Percentiles rank a stretch among this genome's conserved stretches.
Evolutionary conservation across 2,888 invertebrate genomes (phyloP).

Genomic region (Timema cristinae): DNA sequence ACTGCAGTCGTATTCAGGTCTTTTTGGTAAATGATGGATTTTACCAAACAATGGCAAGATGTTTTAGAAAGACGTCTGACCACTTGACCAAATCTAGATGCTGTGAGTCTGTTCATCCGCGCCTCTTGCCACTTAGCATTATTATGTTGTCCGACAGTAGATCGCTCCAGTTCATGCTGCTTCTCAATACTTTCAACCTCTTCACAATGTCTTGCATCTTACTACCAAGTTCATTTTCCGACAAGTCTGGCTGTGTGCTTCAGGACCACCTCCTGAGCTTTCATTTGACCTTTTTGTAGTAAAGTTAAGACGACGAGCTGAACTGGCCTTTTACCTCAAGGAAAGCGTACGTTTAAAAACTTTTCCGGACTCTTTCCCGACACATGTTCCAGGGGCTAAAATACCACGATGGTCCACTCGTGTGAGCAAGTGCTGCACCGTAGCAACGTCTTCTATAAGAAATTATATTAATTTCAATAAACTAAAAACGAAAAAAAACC

Average conservation of each 20-base stretch:
- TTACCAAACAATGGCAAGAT: conserved; percentile 10
- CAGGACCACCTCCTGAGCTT: conserved; percentile 2
- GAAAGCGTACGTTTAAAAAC: conserved; percentile 9
- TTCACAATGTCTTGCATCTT: conserved; percentile 15
- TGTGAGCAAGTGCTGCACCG: conserved; percentile 8
- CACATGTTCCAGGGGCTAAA: not conserved
- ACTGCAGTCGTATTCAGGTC: conserved; percentile 12
- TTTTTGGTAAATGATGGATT: not conserved
- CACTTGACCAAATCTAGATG: not conserved
- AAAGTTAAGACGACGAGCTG: not conserved
- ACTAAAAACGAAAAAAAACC: no score
- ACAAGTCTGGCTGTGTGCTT: conserved; percentile 22
- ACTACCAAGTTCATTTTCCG: not conserved
- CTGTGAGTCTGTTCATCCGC: conserved; percentile 17
- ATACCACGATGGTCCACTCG: not conserved
- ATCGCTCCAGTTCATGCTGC: not conserved
- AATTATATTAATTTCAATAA: not conserved
- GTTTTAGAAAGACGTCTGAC: not conserved
- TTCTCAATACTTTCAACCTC: conserved; percentile 10
- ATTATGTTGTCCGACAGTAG: conserved; percentile 2
- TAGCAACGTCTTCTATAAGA: not conserved
- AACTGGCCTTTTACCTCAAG: not conserved
- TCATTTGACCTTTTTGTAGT: not conserved
- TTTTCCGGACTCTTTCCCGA: conserved; percentile 7
- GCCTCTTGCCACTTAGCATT: conserved; percentile 18